Evolutionary conservation across 2,797 vertebrate genomes (phyloP).

Genomic region (Sphenodon punctatus): DNA sequence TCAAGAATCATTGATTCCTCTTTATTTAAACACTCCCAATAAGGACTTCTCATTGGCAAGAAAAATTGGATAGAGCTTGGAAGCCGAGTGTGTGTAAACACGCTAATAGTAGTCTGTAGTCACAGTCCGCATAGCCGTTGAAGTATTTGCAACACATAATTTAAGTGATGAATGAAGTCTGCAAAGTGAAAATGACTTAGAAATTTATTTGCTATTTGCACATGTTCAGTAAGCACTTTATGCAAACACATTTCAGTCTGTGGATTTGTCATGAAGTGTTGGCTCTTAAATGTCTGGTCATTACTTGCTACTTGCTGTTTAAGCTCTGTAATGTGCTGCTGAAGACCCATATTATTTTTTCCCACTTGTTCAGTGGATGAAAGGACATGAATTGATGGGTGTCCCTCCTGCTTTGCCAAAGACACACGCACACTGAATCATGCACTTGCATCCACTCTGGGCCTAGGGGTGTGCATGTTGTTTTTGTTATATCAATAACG

Average conservation of each 20-base stretch:
- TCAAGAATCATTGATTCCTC: background rate
- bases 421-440: too few species aligned
- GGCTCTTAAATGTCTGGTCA: constrained; percentile 35
- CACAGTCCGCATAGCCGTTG: constrained; percentile 32
- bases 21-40: background rate
- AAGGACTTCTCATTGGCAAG: constrained; percentile 1
- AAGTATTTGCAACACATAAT: constrained; percentile 45
- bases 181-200: background rate
- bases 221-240: background rate
- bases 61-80: constrained; percentile 25
- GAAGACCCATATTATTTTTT: background rate
- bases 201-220: background rate
- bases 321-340: background rate
- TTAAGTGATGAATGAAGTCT: constrained; percentile 27
- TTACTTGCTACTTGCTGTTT: constrained; percentile 33
- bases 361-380: background rate
- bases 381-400: too few species aligned
- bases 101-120: constrained; percentile 1
- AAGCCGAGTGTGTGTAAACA: background rate
- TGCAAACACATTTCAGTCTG: background rate
- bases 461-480: too few species aligned
- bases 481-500: too few species aligned
- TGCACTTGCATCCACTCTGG: too few species aligned
- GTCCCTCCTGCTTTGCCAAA: too few species aligned
- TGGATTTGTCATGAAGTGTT: constrained; percentile 7